phyloP scores from a whole-genome alignment of 1,140 invertebrate species.

The Drosophila pallidifrons region DNA sequence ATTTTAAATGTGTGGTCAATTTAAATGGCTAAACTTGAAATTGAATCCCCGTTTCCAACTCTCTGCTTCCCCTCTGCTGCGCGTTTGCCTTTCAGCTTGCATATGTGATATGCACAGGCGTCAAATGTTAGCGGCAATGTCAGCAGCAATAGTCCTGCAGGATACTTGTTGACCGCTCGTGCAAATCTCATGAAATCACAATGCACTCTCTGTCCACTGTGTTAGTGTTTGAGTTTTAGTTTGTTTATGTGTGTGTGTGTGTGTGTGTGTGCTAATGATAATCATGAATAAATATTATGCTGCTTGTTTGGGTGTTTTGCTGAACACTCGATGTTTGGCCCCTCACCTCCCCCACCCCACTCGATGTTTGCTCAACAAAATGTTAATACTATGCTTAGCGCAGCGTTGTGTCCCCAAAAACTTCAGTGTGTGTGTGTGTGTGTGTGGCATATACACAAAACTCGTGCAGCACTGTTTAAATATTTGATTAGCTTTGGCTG shows the following conservation, averaged over 20 bases:
- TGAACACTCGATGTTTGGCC: constrained; percentile 45
- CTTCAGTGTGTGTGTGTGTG: background rate
- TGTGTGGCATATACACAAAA: background rate
- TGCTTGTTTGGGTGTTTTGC: constrained; percentile 57
- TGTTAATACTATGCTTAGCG: constrained; percentile 58
- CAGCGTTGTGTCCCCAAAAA: constrained; percentile 14
- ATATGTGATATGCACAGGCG: constrained; percentile 56
- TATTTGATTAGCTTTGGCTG: constrained; percentile 69
- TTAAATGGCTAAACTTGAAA: too few species aligned
- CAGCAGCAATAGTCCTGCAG: constrained; percentile 39
- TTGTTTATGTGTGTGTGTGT: constrained; percentile 19
- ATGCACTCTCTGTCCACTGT: constrained; percentile 20
- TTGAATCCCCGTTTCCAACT: background rate
- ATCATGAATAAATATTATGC: constrained; percentile 79
- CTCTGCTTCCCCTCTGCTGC: background rate
- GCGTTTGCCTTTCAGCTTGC: constrained; percentile 29
- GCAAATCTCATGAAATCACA: constrained; percentile 50
- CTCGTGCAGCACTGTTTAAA: constrained; percentile 55
- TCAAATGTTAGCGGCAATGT: constrained; percentile 57
- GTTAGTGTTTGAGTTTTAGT: too few species aligned
- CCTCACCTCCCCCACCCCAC: background rate
- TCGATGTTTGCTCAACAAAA: constrained; percentile 58
- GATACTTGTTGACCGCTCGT: constrained; percentile 31
- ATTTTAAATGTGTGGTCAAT: too few species aligned
- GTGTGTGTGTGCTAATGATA: constrained; percentile 65